These are phyloP conservation scores for Asobara japonica DNA, from an alignment of 1,140 invertebrate genomes.

Conservation along the genomic window DNA sequence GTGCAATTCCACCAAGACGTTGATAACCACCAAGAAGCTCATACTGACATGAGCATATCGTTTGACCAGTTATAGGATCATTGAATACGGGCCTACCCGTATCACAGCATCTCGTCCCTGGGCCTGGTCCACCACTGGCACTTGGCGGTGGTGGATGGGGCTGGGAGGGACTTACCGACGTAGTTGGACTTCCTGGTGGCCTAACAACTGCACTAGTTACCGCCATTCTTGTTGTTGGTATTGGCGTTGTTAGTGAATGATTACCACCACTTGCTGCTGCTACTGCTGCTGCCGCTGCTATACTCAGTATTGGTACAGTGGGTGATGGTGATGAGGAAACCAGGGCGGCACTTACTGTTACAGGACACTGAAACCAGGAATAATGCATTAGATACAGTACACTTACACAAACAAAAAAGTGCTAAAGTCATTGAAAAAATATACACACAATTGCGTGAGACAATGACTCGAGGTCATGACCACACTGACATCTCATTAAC, in stretches of 20 bases:
- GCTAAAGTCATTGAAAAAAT: too few relatives aligned
- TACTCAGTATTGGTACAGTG: constrained; percentile 55
- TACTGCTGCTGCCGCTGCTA: constrained; percentile 59
- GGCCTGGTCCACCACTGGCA: constrained; percentile 50
- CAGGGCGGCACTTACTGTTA: constrained; percentile 69
- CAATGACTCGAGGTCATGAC: too few relatives aligned
- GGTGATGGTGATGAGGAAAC: constrained; percentile 71
- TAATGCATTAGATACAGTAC: constrained; percentile 11
- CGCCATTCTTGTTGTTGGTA: constrained; percentile 64
- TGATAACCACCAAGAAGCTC: constrained; percentile 80
- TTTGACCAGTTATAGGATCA: constrained; percentile 91
- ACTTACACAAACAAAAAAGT: background rate
- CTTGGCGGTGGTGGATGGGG: constrained; percentile 68
- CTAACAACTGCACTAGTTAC: constrained; percentile 62
- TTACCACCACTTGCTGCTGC: constrained; percentile 59
- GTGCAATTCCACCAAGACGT: constrained; percentile 75
- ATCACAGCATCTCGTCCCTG: constrained; percentile 83
- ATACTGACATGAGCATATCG: constrained; percentile 92
- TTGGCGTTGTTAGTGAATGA: constrained; percentile 58
- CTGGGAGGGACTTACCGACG: constrained; percentile 62
- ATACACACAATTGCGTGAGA: too few relatives aligned
- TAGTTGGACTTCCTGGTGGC: constrained; percentile 60
- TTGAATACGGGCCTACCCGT: constrained; percentile 90
- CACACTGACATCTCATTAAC: too few relatives aligned
- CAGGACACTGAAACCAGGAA: constrained; percentile 64